Evolutionary conservation across 1,140 invertebrate genomes (phyloP).

Genomic region (Caenorhabditis inopinata): DNA sequence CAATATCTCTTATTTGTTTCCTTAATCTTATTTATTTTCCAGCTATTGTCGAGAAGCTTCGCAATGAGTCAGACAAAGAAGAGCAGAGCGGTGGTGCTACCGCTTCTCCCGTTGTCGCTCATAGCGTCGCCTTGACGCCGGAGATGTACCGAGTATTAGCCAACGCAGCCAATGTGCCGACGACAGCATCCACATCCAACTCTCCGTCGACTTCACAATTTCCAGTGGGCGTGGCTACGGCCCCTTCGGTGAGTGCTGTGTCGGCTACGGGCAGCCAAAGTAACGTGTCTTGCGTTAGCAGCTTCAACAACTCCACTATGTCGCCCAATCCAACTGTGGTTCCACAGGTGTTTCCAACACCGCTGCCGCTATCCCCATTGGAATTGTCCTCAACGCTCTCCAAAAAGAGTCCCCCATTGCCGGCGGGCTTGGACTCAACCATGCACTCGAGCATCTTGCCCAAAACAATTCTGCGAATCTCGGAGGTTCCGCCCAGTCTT

Average conservation of each 20-base stretch:
- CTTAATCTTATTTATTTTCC: not conserved
- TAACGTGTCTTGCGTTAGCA: constrained; percentile 25
- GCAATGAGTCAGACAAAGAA: constrained; percentile 6
- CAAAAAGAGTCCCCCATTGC: not conserved
- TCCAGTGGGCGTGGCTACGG: not conserved
- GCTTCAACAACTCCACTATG: constrained; percentile 30
- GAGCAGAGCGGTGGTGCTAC: not conserved
- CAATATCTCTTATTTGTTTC: not conserved
- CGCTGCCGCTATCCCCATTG: not conserved
- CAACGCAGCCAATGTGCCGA: not conserved
- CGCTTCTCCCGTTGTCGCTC: not conserved
- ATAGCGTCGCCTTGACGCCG: not conserved
- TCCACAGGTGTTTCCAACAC: not conserved
- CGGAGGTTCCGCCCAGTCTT: not conserved
- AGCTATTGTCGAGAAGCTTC: constrained; percentile 33
- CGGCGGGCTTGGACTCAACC: not conserved
- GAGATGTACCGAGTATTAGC: not conserved
- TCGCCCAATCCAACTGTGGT: constrained; percentile 9
- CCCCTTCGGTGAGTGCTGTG: not conserved
- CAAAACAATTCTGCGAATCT: not conserved
- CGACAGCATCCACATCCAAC: not conserved
- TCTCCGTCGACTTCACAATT: not conserved
- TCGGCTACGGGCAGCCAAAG: not conserved
- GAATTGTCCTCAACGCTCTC: not conserved
- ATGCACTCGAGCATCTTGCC: not conserved